Evolutionary conservation across 2,113 vertebrate genomes (phyloP).

Genomic region (Telmatochromis brachygnathus): DNA sequence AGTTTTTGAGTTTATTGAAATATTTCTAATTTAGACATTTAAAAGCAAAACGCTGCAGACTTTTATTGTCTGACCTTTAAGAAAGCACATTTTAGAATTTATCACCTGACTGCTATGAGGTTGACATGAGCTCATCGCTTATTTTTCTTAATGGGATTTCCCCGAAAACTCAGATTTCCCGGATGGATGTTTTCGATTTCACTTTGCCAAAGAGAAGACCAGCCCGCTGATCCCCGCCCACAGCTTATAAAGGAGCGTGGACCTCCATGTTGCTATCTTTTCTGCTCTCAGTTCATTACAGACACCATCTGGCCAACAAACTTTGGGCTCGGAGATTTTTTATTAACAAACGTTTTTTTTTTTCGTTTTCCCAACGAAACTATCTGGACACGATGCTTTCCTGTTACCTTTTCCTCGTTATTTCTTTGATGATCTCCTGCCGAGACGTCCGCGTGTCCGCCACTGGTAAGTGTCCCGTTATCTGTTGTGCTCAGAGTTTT

Average conservation of each 20-base stretch:
- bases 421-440: fast-evolving
- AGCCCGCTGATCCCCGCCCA: not conserved
- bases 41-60: too few species aligned
- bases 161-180: not conserved
- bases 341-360: not conserved
- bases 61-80: too few species aligned
- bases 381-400: not conserved
- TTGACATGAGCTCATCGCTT: not conserved
- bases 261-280: not conserved
- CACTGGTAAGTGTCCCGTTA: not conserved
- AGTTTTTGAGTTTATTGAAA: too few species aligned
- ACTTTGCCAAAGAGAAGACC: not conserved
- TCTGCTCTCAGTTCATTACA: not conserved
- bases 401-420: not conserved
- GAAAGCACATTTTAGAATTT: too few species aligned
- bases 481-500: not conserved
- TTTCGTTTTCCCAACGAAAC: not conserved
- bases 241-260: not conserved
- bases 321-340: not conserved
- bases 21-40: too few species aligned
- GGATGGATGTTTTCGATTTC: not conserved
- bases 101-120: not conserved
- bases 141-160: not conserved
- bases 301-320: not conserved
- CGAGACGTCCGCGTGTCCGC: not conserved